Conservation (phyloP, 2,797 vertebrate species). For the Oryzias sinensis region DNA sequence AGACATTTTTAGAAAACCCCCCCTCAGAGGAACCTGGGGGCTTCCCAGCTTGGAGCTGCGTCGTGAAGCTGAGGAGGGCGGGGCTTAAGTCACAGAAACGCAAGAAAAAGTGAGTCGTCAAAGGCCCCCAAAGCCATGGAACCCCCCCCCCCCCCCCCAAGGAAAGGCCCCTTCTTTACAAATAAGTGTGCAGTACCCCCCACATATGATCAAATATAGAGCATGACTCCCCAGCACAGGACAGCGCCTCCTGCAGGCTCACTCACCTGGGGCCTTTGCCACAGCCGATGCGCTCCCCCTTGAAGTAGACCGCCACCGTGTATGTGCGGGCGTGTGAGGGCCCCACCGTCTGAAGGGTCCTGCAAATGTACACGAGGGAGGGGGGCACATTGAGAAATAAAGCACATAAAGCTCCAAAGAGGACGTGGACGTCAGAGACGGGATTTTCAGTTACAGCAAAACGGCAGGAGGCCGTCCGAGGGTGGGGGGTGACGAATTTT, state of each 20-base stretch:
- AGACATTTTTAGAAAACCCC: neutral
- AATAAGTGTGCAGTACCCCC: too few species aligned
- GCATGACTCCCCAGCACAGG: constrained; percentile 60
- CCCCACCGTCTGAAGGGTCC: constrained; percentile 96
- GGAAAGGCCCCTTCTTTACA: too few species aligned
- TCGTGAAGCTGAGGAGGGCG: constrained; percentile 31
- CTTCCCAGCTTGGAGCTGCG: too few species aligned
- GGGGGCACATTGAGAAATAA: constrained; percentile 6
- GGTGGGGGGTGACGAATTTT: constrained; percentile 44
- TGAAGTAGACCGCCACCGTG: constrained; percentile 97
- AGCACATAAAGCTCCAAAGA: constrained; percentile 7
- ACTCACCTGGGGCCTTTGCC: constrained; percentile 97
- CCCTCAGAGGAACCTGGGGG: too few species aligned
- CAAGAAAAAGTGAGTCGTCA: constrained; percentile 62
- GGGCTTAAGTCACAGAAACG: constrained; percentile 68
- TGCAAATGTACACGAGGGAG: constrained; percentile 56
- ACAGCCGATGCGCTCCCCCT: constrained; percentile 96
- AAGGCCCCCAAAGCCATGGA: too few species aligned
- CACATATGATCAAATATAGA: constrained; percentile 66
- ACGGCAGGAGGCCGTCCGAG: constrained; percentile 30
- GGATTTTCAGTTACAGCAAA: constrained; percentile 49
- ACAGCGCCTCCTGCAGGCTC: constrained; percentile 14
- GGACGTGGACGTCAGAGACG: constrained; percentile 16
- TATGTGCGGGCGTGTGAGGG: constrained; percentile 96
- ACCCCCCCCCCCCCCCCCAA: too few species aligned